phyloP scores from a whole-genome alignment of 2,113 vertebrate genomes.

The Phyllostomus hastatus region DNA sequence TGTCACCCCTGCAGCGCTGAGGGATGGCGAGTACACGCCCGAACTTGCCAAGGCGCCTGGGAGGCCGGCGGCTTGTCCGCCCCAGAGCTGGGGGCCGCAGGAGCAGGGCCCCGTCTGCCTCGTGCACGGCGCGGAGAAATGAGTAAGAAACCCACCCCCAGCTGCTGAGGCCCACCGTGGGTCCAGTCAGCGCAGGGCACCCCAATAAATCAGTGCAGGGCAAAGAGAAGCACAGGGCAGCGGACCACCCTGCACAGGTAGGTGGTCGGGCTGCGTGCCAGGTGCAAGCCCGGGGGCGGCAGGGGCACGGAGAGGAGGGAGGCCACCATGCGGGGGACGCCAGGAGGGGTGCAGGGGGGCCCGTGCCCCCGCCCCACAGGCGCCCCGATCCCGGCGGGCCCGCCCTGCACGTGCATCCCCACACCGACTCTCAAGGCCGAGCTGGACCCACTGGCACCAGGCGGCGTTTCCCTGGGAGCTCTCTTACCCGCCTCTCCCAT shows the following conservation, averaged over 20 bases:
- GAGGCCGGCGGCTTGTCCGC: fast-evolving
- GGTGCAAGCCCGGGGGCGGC: background rate
- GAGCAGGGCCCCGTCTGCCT: background rate
- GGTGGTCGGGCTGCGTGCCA: background rate
- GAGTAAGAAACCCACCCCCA: fast-evolving
- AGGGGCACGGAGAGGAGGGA: background rate
- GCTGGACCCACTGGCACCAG: background rate
- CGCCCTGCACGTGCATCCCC: background rate
- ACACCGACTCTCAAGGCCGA: fast-evolving
- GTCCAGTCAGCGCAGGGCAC: fast-evolving
- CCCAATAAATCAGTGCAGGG: background rate
- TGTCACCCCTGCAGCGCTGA: fast-evolving
- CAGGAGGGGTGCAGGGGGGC: background rate
- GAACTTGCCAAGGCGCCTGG: background rate
- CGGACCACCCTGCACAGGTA: background rate
- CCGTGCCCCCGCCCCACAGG: background rate
- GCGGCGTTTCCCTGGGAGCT: background rate
- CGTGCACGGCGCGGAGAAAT: fast-evolving
- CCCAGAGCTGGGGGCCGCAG: background rate
- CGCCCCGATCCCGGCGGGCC: fast-evolving
- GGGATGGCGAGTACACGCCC: fast-evolving
- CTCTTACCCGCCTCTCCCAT: background rate
- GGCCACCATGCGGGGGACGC: background rate
- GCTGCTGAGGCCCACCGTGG: background rate
- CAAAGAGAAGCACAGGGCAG: background rate